Evolutionary conservation across 2,888 invertebrate genomes (phyloP).

Genomic region (Xylota segnis): DNA sequence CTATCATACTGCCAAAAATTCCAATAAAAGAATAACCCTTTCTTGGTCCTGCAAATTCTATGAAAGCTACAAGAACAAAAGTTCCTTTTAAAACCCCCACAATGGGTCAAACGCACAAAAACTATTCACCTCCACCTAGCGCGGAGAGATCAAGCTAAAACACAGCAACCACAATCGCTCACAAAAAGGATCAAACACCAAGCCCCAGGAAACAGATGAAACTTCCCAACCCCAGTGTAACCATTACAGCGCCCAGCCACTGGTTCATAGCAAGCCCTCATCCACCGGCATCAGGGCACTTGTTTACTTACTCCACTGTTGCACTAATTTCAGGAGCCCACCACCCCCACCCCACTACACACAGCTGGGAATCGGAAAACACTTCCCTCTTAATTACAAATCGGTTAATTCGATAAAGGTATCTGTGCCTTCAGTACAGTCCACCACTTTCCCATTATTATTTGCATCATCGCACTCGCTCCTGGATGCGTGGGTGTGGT

Average conservation of each 20-base stretch:
- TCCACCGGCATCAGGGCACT: background rate
- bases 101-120: too few relatives aligned
- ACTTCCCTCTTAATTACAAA: conserved; percentile 70
- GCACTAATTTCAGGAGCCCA: conserved; percentile 25
- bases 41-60: too few relatives aligned
- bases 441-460: conserved; percentile 70
- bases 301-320: conserved; percentile 25
- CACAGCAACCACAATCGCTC: too few relatives aligned
- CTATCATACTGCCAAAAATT: too few relatives aligned
- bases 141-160: too few relatives aligned
- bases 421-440: conserved; percentile 46
- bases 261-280: background rate
- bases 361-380: conserved; percentile 30
- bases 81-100: too few relatives aligned
- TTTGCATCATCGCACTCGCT: conserved; percentile 56
- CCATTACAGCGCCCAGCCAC: background rate
- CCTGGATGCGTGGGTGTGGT: conserved; percentile 42
- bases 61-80: too few relatives aligned
- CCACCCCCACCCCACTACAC: background rate
- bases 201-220: too few relatives aligned
- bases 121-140: too few relatives aligned
- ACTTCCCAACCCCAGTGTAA: conserved; percentile 15
- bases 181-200: too few relatives aligned
- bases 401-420: conserved; percentile 72
- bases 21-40: too few relatives aligned